Evolutionary conservation across 92 coral and sea anemone species (phyloP).

Genomic region (Epizoanthus stellaris): DNA sequence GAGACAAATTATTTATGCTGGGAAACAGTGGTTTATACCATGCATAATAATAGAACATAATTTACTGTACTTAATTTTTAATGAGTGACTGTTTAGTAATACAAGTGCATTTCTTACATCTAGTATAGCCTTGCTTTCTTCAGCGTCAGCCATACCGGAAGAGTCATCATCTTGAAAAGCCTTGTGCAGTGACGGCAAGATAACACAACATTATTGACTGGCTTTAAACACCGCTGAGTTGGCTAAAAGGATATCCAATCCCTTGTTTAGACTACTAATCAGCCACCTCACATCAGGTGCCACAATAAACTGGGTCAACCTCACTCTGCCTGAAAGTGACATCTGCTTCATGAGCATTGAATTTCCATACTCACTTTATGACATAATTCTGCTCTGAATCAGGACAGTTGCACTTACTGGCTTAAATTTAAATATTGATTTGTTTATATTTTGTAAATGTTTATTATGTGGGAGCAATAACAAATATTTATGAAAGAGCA

Average conservation of each 20-base stretch:
- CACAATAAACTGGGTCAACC: no score
- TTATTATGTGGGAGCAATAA: no score
- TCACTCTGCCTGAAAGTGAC: no score
- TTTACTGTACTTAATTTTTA: not conserved
- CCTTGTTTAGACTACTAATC: not conserved
- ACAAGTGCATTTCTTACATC: conserved; percentile 41
- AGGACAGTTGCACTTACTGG: no score
- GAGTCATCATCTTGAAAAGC: conserved; percentile 51
- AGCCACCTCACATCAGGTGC: no score
- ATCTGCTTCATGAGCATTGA: no score
- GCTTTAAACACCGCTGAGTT: not conserved
- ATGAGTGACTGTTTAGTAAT: not conserved
- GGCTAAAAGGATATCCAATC: conserved; percentile 5
- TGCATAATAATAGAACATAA: not conserved
- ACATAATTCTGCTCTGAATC: no score
- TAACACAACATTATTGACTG: conserved; percentile 1
- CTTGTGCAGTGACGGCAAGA: conserved; percentile 37
- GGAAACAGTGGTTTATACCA: not conserved
- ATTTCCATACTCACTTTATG: no score
- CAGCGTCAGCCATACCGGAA: conserved; percentile 34
- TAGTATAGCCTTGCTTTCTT: conserved; percentile 42
- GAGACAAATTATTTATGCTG: not conserved
- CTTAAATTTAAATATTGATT: no score
- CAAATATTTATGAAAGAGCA: no score
- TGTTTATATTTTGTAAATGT: no score